Evolutionary conservation across 2,888 invertebrate species (phyloP).

Genomic region (Hirtodrosophila cameraria): DNA sequence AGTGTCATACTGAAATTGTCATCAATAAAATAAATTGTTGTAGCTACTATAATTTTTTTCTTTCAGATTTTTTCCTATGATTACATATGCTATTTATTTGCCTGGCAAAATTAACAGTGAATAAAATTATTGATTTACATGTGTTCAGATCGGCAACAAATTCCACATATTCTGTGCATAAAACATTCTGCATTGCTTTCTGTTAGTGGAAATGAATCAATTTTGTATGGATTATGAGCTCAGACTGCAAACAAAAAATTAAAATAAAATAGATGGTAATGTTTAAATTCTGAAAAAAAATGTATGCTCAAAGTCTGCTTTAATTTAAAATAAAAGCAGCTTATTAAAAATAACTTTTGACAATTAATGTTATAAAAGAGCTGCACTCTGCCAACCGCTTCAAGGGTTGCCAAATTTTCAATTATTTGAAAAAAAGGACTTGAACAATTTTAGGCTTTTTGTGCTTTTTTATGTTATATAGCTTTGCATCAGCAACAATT

Average conservation of each 20-base stretch:
- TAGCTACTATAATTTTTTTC: conserved; percentile 36
- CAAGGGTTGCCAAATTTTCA: background rate
- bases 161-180: conserved; percentile 7
- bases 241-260: background rate
- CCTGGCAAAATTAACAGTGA: conserved; percentile 47
- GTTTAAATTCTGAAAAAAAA: no score
- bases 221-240: conserved; percentile 33
- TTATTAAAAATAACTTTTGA: no score
- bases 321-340: no score
- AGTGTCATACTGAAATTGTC: conserved; percentile 54
- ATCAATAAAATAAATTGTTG: conserved; percentile 72
- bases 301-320: no score
- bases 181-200: background rate
- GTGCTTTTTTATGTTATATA: background rate
- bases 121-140: conserved; percentile 43
- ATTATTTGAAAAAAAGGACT: no score
- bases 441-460: no score
- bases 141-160: conserved; percentile 17
- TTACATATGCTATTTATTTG: conserved; percentile 18
- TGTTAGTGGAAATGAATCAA: conserved; percentile 24
- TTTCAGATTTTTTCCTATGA: conserved; percentile 3
- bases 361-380: no score
- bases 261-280: no score
- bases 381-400: no score
- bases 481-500: conserved; percentile 2